phyloP scores from a whole-genome alignment of 1,140 invertebrate species.

The Schlechtendalia chinensis region DNA sequence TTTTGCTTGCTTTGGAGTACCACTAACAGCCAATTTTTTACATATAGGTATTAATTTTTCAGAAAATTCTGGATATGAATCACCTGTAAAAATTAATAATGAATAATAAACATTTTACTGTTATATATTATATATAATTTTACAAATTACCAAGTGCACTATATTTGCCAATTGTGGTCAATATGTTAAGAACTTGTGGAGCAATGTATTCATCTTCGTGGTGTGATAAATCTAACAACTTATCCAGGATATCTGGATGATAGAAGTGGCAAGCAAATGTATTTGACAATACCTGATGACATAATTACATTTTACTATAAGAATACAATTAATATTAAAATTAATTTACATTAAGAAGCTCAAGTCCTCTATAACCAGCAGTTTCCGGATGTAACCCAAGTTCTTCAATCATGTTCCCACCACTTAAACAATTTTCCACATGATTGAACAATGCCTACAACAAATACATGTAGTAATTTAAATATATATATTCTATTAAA shows the following conservation, averaged over 20 bases:
- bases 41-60: slow-evolving; percentile 78
- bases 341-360: slow-evolving; percentile 68
- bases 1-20: slow-evolving; percentile 93
- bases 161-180: slow-evolving; percentile 86
- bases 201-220: slow-evolving; percentile 81
- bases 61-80: slow-evolving; percentile 70
- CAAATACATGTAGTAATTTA: no score
- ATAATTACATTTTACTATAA: slow-evolving; percentile 22
- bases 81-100: slow-evolving; percentile 59
- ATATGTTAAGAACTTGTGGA: slow-evolving; percentile 75
- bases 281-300: slow-evolving; percentile 74
- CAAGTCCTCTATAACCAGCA: slow-evolving; percentile 78
- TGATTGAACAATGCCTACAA: slow-evolving; percentile 65
- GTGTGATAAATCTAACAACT: slow-evolving; percentile 75
- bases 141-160: slow-evolving; percentile 66
- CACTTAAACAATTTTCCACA: slow-evolving; percentile 69
- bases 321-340: slow-evolving; percentile 1
- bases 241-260: slow-evolving; percentile 76
- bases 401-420: slow-evolving; percentile 69
- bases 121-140: background rate
- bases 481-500: no score
- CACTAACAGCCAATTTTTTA: slow-evolving; percentile 80
- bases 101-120: slow-evolving; percentile 51
- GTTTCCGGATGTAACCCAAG: slow-evolving; percentile 74
- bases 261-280: slow-evolving; percentile 92